Conservation (phyloP, 2,113 vertebrate genomes). For the Pardalotus punctatus region DNA sequence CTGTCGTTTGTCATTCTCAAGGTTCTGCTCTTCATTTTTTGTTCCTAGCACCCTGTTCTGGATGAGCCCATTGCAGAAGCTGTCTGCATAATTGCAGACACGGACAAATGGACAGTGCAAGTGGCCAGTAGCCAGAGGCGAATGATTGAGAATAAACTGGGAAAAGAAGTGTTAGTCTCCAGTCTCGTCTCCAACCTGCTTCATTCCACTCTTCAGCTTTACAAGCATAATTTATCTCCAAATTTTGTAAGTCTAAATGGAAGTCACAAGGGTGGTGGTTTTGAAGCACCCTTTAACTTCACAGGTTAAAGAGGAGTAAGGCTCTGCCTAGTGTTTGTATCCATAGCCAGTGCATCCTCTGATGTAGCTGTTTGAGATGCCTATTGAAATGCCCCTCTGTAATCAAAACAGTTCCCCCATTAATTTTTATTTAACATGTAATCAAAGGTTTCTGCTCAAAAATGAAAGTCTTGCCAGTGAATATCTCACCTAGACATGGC, state of each 20-base stretch:
- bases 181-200: constrained; percentile 92
- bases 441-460: neutral
- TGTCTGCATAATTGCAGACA: constrained; percentile 98
- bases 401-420: neutral
- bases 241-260: constrained; percentile 87
- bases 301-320: neutral
- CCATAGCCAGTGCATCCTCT: neutral
- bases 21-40: neutral
- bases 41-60: constrained; percentile 90
- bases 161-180: constrained; percentile 96
- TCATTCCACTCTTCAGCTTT: constrained; percentile 96
- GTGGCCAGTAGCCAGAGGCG: constrained; percentile 95
- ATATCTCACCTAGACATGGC: neutral
- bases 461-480: neutral
- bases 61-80: constrained; percentile 98
- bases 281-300: neutral
- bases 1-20: neutral
- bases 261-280: fast-evolving
- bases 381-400: neutral
- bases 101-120: constrained; percentile 96
- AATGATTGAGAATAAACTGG: constrained; percentile 88
- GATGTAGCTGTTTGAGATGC: neutral
- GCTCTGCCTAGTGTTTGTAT: neutral
- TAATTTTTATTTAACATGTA: neutral
- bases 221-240: constrained; percentile 94